Conservation (phyloP, 2,797 vertebrate species). For the Carduelis carduelis region DNA sequence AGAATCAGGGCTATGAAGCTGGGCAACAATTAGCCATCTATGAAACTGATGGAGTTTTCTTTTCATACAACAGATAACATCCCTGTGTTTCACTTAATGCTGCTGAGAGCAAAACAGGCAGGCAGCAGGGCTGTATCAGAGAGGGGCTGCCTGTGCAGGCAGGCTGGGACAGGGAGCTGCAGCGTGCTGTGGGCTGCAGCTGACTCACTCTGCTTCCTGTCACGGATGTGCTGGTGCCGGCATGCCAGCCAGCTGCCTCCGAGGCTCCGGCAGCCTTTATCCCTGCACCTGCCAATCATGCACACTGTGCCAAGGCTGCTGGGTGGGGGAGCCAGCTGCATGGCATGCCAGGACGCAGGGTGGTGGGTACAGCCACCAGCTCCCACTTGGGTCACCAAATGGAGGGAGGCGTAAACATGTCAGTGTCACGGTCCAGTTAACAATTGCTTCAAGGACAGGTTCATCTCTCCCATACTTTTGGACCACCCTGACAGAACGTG, state of each 20-base stretch:
- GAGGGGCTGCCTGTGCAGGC: background rate
- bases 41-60: background rate
- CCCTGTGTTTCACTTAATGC: background rate
- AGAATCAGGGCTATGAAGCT: background rate
- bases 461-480: background rate
- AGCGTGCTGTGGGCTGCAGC: conserved; percentile 30
- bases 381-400: background rate
- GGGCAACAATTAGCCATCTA: background rate
- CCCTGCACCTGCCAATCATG: conserved; percentile 47
- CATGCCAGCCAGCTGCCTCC: conserved; percentile 57
- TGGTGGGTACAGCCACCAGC: background rate
- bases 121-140: background rate
- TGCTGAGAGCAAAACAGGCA: background rate
- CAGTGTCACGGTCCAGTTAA: background rate
- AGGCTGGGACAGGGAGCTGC: background rate
- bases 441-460: background rate
- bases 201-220: conserved; percentile 15
- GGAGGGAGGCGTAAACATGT: background rate
- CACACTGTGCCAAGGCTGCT: conserved; percentile 23
- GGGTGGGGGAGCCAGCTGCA: conserved; percentile 5
- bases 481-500: conserved; percentile 6
- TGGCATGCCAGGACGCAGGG: conserved; percentile 41
- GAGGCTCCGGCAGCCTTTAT: conserved; percentile 26
- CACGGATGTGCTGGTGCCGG: background rate
- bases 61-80: background rate